Conservation (phyloP, 2,797 vertebrate genomes). For the Phataginus tetradactyla region DNA sequence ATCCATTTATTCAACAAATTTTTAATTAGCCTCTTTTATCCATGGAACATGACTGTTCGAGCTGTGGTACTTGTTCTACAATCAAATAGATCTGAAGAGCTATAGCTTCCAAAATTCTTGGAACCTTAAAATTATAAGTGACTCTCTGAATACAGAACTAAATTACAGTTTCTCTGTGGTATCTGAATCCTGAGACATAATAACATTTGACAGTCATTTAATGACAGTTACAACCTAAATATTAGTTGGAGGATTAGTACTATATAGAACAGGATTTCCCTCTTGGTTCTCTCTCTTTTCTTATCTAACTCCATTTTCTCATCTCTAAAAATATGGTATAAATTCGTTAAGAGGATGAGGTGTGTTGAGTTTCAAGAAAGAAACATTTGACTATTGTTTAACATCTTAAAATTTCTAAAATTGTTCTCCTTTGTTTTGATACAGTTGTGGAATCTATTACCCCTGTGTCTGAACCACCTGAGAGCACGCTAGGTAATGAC, state of each 20-base stretch:
- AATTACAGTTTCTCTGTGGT: background rate
- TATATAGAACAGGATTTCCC: background rate
- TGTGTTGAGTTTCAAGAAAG: background rate
- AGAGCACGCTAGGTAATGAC: conserved; percentile 79
- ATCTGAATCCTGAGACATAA: conserved; percentile 1
- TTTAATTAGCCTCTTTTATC: background rate
- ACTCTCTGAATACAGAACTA: background rate
- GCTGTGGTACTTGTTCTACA: background rate
- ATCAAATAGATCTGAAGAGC: conserved; percentile 9
- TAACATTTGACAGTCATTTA: background rate
- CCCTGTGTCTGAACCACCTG: conserved; percentile 78
- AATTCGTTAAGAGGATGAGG: background rate
- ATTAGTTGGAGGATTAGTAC: background rate
- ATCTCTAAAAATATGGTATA: background rate
- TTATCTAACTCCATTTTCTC: background rate
- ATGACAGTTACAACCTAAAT: background rate
- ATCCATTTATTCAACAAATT: background rate
- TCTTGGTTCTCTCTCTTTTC: background rate
- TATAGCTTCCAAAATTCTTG: conserved; percentile 3
- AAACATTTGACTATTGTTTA: conserved; percentile 36
- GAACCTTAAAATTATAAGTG: background rate
- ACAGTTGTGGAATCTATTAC: conserved; percentile 79
- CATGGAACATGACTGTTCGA: background rate
- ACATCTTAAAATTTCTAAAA: conserved; percentile 37
- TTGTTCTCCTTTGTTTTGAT: conserved; percentile 76